These are phyloP conservation scores for Paelopatides confundens DNA, from an alignment of 53 echinoderm and acorn worm species.

Conservation along the genomic window DNA sequence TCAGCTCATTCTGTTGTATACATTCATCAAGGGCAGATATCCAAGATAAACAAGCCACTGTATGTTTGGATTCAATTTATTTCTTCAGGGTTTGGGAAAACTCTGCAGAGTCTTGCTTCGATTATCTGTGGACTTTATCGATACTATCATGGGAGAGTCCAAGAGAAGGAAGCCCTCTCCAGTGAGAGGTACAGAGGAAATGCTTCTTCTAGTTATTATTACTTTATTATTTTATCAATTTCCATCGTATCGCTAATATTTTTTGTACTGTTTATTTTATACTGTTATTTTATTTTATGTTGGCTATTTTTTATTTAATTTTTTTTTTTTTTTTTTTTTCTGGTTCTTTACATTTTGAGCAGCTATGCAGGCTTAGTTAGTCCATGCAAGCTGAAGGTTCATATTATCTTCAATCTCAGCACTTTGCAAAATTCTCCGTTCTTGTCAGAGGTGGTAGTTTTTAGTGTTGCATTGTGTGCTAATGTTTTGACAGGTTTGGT, in stretches of 20 bases:
- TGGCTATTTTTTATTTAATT: neutral
- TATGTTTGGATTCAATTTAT: neutral
- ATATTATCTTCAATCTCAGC: too few species aligned
- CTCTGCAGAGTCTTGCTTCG: slow-evolving; percentile 33
- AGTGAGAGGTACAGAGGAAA: neutral
- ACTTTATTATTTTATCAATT: neutral
- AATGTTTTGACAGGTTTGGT: too few species aligned
- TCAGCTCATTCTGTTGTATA: neutral
- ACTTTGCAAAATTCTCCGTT: too few species aligned
- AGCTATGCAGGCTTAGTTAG: too few species aligned
- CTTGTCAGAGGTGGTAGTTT: too few species aligned
- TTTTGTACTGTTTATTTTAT: neutral
- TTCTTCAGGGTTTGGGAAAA: slow-evolving; percentile 11
- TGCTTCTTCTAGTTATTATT: neutral
- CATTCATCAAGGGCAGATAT: neutral
- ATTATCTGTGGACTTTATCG: neutral
- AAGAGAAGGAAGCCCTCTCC: slow-evolving; percentile 29
- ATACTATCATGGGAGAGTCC: slow-evolving; percentile 41
- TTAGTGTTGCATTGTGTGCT: too few species aligned
- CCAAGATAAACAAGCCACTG: neutral
- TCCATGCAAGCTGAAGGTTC: too few species aligned
- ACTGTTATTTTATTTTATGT: neutral
- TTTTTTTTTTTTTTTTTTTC: too few species aligned
- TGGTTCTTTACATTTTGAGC: too few species aligned
- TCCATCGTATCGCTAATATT: too few species aligned